Evolutionary conservation across 2,888 invertebrate species (phyloP).

Genomic region (Apoda limacodes): DNA sequence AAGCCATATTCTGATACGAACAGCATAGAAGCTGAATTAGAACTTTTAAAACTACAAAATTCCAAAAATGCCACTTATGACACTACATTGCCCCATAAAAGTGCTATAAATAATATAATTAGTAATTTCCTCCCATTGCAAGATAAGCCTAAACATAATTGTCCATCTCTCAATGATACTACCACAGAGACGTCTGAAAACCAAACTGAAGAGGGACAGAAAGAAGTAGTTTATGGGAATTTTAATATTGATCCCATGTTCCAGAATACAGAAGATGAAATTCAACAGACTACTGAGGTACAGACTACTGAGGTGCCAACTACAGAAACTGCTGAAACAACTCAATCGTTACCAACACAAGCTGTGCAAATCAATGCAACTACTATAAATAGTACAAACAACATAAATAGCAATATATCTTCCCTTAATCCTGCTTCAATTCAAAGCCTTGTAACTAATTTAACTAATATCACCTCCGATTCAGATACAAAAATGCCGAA

Average conservation of each 20-base stretch:
- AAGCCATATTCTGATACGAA: constrained; percentile 33
- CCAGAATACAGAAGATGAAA: constrained; percentile 32
- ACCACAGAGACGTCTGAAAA: constrained; percentile 28
- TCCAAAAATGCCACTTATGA: constrained; percentile 21
- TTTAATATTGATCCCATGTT: constrained; percentile 54
- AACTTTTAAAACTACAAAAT: constrained; percentile 51
- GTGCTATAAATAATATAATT: constrained; percentile 28
- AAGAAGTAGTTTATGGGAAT: constrained; percentile 55
- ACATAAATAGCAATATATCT: constrained; percentile 12
- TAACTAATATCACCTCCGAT: constrained; percentile 20
- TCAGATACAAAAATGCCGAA: constrained; percentile 31
- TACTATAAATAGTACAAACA: constrained; percentile 20
- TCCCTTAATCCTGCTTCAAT: too few species aligned
- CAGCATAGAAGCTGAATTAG: constrained; percentile 57
- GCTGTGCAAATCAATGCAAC: constrained; percentile 20
- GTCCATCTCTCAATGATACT: constrained; percentile 36
- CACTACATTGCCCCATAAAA: constrained; percentile 27
- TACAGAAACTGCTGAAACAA: constrained; percentile 18
- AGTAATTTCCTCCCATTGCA: constrained; percentile 37
- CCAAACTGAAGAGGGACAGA: constrained; percentile 47
- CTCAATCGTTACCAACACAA: too few species aligned
- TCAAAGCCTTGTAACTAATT: constrained; percentile 4
- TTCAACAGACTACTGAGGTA: constrained; percentile 20
- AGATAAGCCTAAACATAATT: constrained; percentile 61
- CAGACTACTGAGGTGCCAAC: not conserved